These are phyloP conservation scores for Imbricaverruca yamaguchii DNA, from an alignment of 2,888 invertebrate genomes.

Conservation along the genomic window DNA sequence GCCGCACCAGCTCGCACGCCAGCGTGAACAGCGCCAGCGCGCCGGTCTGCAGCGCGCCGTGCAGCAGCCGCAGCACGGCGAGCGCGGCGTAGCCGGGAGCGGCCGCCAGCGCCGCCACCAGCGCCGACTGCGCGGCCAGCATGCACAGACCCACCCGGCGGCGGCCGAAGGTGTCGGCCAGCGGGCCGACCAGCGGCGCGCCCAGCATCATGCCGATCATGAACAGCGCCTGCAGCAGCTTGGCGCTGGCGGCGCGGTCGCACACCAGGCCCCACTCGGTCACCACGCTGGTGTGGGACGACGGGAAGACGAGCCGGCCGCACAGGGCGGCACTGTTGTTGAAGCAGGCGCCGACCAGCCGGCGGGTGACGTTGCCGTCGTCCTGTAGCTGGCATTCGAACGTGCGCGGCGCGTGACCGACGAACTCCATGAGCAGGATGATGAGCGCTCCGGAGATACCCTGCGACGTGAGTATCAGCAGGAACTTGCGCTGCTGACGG, in stretches of 20 bases:
- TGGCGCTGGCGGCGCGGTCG: background rate
- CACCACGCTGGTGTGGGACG: no score
- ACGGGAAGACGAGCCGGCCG: no score
- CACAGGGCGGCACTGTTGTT: no score
- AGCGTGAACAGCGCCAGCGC: background rate
- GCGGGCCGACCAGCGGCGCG: background rate
- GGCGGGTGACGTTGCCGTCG: no score
- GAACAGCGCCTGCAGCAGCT: background rate
- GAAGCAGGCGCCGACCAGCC: no score
- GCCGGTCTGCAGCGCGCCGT: background rate
- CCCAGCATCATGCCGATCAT: background rate
- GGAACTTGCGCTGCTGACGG: no score
- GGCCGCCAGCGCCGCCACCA: background rate
- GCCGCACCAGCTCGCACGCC: background rate
- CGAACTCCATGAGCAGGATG: no score
- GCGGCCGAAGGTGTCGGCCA: background rate
- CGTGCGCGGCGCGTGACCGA: no score
- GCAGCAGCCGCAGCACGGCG: background rate
- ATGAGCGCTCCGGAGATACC: no score
- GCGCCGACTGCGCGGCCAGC: background rate
- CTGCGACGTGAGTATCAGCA: no score
- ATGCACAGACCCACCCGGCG: background rate
- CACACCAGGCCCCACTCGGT: slow-evolving; percentile 2
- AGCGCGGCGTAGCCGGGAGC: background rate
- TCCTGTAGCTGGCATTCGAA: no score